A percentile compares a stretch with the other conserved stretches of the same genome.
Evolutionary conservation across 2,797 vertebrate species (phyloP).

Genomic region (Lepilemur ruficaudatus): DNA sequence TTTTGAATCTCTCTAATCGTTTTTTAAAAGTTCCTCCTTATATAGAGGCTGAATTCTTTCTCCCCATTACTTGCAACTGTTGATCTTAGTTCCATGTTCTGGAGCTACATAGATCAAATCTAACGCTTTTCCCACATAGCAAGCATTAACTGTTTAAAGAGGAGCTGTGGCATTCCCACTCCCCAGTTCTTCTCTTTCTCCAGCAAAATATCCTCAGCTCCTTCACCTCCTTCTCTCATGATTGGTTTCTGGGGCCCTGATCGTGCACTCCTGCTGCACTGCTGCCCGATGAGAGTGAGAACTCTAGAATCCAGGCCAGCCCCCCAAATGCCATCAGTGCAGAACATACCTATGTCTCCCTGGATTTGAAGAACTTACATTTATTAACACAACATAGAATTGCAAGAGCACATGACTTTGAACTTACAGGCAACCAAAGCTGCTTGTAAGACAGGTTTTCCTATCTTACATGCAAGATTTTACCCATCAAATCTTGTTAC

Average conservation of each 20-base stretch:
- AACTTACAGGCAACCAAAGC: not conserved
- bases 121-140: not conserved
- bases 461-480: not conserved
- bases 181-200: not conserved
- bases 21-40: not conserved
- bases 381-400: not conserved
- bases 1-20: conserved; percentile 16
- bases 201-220: not conserved
- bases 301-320: not conserved
- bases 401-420: not conserved
- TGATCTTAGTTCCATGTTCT: conserved; percentile 2
- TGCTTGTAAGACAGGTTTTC: not conserved
- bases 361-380: not conserved
- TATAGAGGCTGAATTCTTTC: not conserved
- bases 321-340: not conserved
- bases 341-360: not conserved
- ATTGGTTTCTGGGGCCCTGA: not conserved
- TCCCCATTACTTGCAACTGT: not conserved
- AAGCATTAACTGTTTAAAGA: not conserved
- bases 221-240: not conserved
- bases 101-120: not conserved
- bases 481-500: not conserved
- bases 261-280: rapidly evolving
- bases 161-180: not conserved
- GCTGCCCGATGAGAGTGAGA: not conserved